A percentile compares a stretch with the other conserved stretches of the same genome.
phyloP scores from a whole-genome alignment of 35 echinoderm and acorn worm genomes.

The Ptychodera flava region DNA sequence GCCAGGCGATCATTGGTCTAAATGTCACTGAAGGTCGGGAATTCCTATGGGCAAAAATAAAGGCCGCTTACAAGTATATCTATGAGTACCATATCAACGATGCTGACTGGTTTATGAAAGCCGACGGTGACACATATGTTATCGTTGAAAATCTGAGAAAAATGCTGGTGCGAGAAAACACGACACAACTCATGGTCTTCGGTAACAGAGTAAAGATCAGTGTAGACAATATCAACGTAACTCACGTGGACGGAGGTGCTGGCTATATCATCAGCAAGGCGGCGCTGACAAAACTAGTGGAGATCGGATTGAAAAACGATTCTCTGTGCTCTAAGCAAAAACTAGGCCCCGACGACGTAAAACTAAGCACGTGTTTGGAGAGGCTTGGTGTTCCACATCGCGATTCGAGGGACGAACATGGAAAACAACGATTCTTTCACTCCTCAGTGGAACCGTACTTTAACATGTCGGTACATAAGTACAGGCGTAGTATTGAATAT shows the following conservation, averaged over 20 bases:
- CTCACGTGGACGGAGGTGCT: conserved; percentile 80
- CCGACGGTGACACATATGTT: conserved; percentile 82
- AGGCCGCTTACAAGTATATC: conserved; percentile 65
- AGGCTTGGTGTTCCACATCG: background rate
- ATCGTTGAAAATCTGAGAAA: conserved; percentile 78
- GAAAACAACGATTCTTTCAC: background rate
- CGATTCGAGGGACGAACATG: background rate
- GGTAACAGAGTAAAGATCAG: conserved; percentile 54
- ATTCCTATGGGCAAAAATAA: conserved; percentile 74
- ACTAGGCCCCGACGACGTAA: background rate
- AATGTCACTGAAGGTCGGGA: conserved; percentile 50
- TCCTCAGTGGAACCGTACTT: background rate
- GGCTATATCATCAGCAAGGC: conserved; percentile 68
- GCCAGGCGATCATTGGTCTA: conserved; percentile 34
- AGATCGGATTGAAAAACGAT: conserved; percentile 48
- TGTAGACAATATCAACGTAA: conserved; percentile 46
- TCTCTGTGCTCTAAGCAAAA: conserved; percentile 11
- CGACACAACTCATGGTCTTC: conserved; percentile 45
- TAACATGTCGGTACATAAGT: background rate
- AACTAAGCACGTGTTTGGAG: background rate
- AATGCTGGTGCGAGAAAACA: conserved; percentile 43
- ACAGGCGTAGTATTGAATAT: background rate
- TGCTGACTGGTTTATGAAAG: conserved; percentile 92
- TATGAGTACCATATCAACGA: conserved; percentile 60
- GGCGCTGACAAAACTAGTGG: conserved; percentile 41